These are phyloP conservation scores for Zaprionus nigranus DNA, from an alignment of 1,140 invertebrate genomes.

Conservation along the genomic window DNA sequence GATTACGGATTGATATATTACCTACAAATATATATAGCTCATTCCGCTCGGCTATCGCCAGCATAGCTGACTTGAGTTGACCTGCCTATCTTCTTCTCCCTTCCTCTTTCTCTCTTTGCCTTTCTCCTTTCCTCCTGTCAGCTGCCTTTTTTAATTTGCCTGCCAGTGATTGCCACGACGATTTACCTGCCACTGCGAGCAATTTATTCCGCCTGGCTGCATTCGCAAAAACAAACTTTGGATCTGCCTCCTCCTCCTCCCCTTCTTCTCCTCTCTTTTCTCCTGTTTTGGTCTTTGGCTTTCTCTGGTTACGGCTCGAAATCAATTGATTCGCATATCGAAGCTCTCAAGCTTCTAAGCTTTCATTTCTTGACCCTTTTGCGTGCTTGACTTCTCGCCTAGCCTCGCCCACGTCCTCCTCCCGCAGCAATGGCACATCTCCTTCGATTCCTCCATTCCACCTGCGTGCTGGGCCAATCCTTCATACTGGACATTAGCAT, in stretches of 20 bases:
- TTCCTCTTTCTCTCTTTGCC: not conserved
- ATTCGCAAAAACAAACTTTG: constrained; percentile 80
- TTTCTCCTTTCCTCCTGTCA: constrained; percentile 15
- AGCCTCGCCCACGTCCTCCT: constrained; percentile 5
- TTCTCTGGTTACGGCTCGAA: constrained; percentile 60
- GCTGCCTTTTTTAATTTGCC: constrained; percentile 74
- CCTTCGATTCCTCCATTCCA: not conserved
- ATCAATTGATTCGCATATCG: constrained; percentile 78
- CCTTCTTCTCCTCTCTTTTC: not conserved
- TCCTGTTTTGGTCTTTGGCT: not conserved
- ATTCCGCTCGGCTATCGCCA: constrained; percentile 22
- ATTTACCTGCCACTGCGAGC: constrained; percentile 76
- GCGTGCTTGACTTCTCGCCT: constrained; percentile 74
- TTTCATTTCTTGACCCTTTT: constrained; percentile 76
- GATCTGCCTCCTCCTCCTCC: constrained; percentile 22
- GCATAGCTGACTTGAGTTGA: constrained; percentile 44
- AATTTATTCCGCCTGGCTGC: constrained; percentile 78
- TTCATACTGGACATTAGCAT: constrained; percentile 74
- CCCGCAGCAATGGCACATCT: not conserved
- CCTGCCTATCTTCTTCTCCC: constrained; percentile 7
- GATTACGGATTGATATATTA: constrained; percentile 65
- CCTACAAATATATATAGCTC: constrained; percentile 23
- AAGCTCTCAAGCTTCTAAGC: constrained; percentile 47
- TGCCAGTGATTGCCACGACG: constrained; percentile 79
- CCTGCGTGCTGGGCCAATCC: constrained; percentile 1